These are phyloP conservation scores for Tauraco erythrolophus DNA, from an alignment of 2,113 vertebrate species.

Conservation along the genomic window DNA sequence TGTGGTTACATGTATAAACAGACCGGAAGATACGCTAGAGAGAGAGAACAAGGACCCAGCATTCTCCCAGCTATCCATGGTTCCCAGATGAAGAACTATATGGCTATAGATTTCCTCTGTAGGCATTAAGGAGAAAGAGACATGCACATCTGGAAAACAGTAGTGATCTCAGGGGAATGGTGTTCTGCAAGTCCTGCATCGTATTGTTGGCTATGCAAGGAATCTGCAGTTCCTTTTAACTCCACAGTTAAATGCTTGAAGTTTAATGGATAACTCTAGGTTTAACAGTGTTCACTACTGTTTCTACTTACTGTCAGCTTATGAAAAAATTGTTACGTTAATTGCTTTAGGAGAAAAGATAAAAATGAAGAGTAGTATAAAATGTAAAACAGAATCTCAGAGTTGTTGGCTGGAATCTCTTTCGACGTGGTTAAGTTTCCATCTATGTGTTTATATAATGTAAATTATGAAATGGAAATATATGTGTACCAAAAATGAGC, in stretches of 20 bases:
- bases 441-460: neutral
- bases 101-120: rapidly evolving
- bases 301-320: neutral
- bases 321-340: neutral
- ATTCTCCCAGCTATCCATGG: neutral
- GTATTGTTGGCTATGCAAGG: neutral
- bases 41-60: neutral
- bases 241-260: neutral
- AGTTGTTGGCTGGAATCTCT: neutral
- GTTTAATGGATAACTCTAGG: neutral
- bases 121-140: neutral
- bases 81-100: neutral
- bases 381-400: neutral
- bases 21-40: neutral
- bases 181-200: neutral
- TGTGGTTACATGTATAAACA: neutral
- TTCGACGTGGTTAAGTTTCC: neutral
- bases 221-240: neutral
- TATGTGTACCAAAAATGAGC: neutral
- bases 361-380: neutral
- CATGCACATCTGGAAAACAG: neutral
- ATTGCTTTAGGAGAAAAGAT: neutral
- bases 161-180: neutral
- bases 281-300: neutral
- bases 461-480: neutral